Evolutionary conservation across 2,888 invertebrate genomes (phyloP).

Genomic region (Cataglyphis albicans): DNA sequence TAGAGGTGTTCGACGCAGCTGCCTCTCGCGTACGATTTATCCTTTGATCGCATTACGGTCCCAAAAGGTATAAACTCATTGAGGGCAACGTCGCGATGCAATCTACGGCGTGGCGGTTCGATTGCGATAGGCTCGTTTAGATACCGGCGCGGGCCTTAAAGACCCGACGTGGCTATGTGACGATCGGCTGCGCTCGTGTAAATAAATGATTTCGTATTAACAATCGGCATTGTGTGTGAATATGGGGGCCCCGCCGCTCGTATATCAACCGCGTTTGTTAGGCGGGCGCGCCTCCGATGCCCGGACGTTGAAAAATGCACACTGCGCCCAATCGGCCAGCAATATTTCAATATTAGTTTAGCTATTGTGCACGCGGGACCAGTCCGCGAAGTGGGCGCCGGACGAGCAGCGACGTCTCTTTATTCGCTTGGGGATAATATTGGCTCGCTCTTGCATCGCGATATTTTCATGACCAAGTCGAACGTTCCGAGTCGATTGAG

Average conservation of each 20-base stretch:
- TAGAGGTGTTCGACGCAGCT: slow-evolving; percentile 52
- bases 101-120: slow-evolving; percentile 43
- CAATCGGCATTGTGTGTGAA: slow-evolving; percentile 75
- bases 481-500: slow-evolving; percentile 37
- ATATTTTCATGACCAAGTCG: slow-evolving; percentile 62
- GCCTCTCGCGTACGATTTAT: slow-evolving; percentile 65
- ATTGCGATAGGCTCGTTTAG: slow-evolving; percentile 54
- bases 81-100: slow-evolving; percentile 55
- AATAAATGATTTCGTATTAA: slow-evolving; percentile 80
- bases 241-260: slow-evolving; percentile 53
- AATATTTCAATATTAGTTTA: slow-evolving; percentile 86
- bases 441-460: slow-evolving; percentile 52
- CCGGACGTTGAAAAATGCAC: slow-evolving; percentile 84
- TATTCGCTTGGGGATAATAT: slow-evolving; percentile 66
- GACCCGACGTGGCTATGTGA: slow-evolving; percentile 53
- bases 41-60: slow-evolving; percentile 64
- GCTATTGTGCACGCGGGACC: slow-evolving; percentile 78
- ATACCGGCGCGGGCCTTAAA: slow-evolving; percentile 40
- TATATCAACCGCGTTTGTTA: slow-evolving; percentile 83
- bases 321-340: slow-evolving; percentile 79
- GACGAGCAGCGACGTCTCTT: slow-evolving; percentile 35
- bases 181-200: slow-evolving; percentile 73
- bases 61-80: slow-evolving; percentile 69
- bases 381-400: slow-evolving; percentile 58
- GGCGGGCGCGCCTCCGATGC: slow-evolving; percentile 80